Base-by-base conservation (phyloP, 2,797 vertebrate species). In the Eutrigla gurnardus region DNA sequence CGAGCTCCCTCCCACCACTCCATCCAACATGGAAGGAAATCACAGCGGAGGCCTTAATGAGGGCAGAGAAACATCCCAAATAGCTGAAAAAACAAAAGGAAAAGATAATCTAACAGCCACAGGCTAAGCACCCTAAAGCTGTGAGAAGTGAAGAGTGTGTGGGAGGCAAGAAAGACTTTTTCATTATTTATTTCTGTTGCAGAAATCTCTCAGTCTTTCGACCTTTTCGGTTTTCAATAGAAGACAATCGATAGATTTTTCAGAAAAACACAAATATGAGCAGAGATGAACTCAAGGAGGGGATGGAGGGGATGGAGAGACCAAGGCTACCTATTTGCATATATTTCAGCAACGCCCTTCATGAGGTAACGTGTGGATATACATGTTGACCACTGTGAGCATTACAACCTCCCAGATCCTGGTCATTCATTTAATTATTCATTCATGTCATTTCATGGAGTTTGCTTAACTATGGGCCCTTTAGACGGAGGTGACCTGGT, bases 11-110 rank as follows among this genome's bases (percentile, higher is more conserved):
- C 77, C 75, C 73, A 75, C 70, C 46, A 53, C 45, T 33, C 35
- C n/a, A 71, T 66, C 52, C 70, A 75, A 36, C 66, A 61, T 7
- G 8, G 68, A 67, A 59, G 62, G 37, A 71, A 60, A 82, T 82
- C 77, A 67, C 60, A 68, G 60, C 6, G 52, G 60, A 63, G 42
- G 59, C 18, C 64, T 73, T 87, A 87, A 90, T 84, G 75, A 87
- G 71, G 59, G 65, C 69, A 89, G 55, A 74, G 78, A 75, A 77
- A 70, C 50, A 72, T 64, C 61, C 61, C 59, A 74, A 76, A 73
- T 14, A 72, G 52, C 58, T 60, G 43, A 69, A 65, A 80, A 62
- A 75, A 63, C 25, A 25, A 25, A 25, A 25, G 25, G 25, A 75
- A 32, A 73, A 75, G 39, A 73, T 76, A 65, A 77, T 83, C 55